Percentiles rank a stretch among this genome's conserved stretches.
Evolutionary conservation across 2,888 invertebrate species (phyloP).

Genomic region (Caenorhabditis sp.): DNA sequence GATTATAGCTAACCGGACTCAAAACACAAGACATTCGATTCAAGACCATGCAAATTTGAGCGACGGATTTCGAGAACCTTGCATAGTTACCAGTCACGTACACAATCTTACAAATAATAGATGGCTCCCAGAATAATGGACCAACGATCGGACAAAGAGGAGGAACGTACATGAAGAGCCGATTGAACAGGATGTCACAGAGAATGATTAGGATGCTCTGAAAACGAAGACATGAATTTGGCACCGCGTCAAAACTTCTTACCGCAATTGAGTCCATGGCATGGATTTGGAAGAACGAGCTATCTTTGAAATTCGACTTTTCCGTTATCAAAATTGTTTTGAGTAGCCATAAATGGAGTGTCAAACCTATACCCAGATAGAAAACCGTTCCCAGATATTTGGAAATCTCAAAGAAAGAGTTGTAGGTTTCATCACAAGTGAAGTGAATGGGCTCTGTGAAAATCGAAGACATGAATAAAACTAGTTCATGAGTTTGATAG

Average conservation of each 20-base stretch:
- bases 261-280: conserved; percentile 5
- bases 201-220: conserved; percentile 3
- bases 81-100: not conserved
- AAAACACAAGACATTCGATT: conserved; percentile 35
- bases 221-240: not conserved
- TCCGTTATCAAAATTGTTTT: not conserved
- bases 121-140: conserved; percentile 26
- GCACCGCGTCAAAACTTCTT: not conserved
- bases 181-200: not conserved
- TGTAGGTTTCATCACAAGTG: conserved; percentile 1
- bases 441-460: not conserved
- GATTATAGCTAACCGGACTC: conserved; percentile 3
- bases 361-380: not conserved
- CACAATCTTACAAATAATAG: conserved; percentile 5
- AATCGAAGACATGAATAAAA: not conserved
- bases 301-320: not conserved
- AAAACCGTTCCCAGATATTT: conserved; percentile 5
- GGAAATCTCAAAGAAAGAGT: not conserved
- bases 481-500: too few species aligned
- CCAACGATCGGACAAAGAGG: conserved; percentile 28
- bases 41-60: conserved; percentile 26
- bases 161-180: conserved; percentile 20
- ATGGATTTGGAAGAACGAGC: conserved; percentile 11
- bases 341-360: not conserved
- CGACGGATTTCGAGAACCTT: conserved; percentile 33